Evolutionary conservation across 2,888 invertebrate species (phyloP), one percentile per base, ranked within the genome.

Genomic region (Clistopyga incitator): DNA sequence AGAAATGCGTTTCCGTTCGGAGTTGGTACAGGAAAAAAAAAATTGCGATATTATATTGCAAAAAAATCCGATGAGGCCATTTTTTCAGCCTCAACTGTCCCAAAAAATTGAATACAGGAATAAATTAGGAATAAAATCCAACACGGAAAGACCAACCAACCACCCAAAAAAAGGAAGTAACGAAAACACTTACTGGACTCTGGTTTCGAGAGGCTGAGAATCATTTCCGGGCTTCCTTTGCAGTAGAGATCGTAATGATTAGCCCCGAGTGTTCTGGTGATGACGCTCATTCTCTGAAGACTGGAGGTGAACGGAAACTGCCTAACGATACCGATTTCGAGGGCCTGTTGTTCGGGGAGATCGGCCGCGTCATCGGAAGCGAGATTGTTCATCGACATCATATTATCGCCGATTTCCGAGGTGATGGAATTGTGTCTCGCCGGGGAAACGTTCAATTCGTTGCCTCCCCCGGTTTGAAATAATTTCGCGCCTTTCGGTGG

Each of bases 171-270:
- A n/a, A n/a, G n/a, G n/a, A n/a, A n/a, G n/a, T n/a, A n/a, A n/a
- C n/a, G 10, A 10, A 38, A 76, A 34, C 13, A 88, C 91, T 88
- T 87, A 95, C 95, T 94, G 10, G 97, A 95, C n/a, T 96, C 95
- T 0, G 96, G 95, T 34, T 93, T 93, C 72, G 97, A 98, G 11
- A 99, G 94, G 3, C 97, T 96, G 23, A 95, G 94, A 42, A 99
- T 95, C 96, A 97, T 98, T 93, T 99, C 99, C 0, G 99, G 99
- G 2, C 98, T 97, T 0, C 98, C 99, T 93, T 99, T 99, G 90
- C 97, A 97, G 92, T 96, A 99, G 0, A 98, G 95, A 84, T 97
- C 96, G 88, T 97, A 96, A 76, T 96, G 95, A 42, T 95, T 94
- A 11, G 96, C 96, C 2, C 96, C 96, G 4, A 98, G 93, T 34